Evolutionary conservation across 1,140 invertebrate genomes (phyloP).

Genomic region (Cecropterus lyciades): DNA sequence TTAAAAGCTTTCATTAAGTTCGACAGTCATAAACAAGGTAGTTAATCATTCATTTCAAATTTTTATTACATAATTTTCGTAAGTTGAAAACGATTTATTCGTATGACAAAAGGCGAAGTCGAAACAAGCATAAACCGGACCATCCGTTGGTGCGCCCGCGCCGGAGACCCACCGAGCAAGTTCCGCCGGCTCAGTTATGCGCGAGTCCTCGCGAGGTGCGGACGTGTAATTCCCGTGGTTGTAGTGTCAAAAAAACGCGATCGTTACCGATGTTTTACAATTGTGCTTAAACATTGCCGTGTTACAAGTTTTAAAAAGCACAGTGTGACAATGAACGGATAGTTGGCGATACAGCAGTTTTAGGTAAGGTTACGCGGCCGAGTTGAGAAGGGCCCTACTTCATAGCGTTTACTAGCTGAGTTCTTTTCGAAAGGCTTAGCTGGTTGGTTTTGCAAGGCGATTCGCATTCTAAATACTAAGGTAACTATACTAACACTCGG

Average conservation of each 20-base stretch:
- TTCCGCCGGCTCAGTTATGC: slow-evolving; percentile 65
- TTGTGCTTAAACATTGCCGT: slow-evolving; percentile 63
- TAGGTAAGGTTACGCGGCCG: slow-evolving; percentile 53
- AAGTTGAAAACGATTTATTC: slow-evolving; percentile 58
- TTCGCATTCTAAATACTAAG: slow-evolving; percentile 52
- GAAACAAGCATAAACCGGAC: slow-evolving; percentile 70
- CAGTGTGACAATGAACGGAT: slow-evolving; percentile 58
- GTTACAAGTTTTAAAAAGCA: slow-evolving; percentile 51
- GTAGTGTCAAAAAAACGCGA: slow-evolving; percentile 52
- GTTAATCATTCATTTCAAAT: slow-evolving; percentile 20
- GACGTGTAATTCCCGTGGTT: slow-evolving; percentile 44
- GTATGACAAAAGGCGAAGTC: slow-evolving; percentile 73
- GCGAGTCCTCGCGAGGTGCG: slow-evolving; percentile 50
- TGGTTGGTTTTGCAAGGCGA: slow-evolving; percentile 59
- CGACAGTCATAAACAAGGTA: slow-evolving; percentile 14
- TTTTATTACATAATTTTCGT: slow-evolving; percentile 65
- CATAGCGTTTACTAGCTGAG: slow-evolving; percentile 45
- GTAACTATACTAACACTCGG: slow-evolving; percentile 14
- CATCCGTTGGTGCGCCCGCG: slow-evolving; percentile 65
- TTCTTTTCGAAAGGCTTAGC: slow-evolving; percentile 64
- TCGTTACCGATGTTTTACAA: slow-evolving; percentile 58
- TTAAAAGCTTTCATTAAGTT: slow-evolving; percentile 16
- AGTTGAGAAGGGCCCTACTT: slow-evolving; percentile 53
- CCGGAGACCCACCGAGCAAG: slow-evolving; percentile 60
- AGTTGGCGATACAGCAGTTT: slow-evolving; percentile 45